A percentile compares a stretch with the other conserved stretches of the same genome.
Conservation (phyloP, 2,113 vertebrate species). For the Elgaria multicarinata region DNA sequence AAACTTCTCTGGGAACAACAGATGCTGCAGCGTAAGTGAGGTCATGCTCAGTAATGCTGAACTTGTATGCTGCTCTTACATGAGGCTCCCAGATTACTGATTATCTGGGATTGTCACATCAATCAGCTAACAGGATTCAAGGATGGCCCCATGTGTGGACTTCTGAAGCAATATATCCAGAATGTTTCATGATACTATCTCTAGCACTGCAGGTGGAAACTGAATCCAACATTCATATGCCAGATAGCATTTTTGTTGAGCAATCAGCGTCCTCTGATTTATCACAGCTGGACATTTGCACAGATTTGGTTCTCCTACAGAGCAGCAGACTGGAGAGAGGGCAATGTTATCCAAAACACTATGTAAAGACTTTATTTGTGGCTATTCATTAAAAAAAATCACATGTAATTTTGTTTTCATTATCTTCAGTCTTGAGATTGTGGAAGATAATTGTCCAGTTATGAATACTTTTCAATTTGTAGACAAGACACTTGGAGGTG, state of each 20-base stretch:
- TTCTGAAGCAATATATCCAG: background rate
- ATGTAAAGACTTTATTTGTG: background rate
- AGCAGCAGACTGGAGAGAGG: background rate
- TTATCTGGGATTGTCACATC: background rate
- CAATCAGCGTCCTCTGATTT: background rate
- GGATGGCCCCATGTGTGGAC: background rate
- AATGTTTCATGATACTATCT: background rate
- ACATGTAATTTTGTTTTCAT: background rate
- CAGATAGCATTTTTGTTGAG: background rate
- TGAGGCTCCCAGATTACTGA: background rate
- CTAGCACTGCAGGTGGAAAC: background rate
- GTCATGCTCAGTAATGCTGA: background rate
- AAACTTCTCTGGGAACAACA: background rate
- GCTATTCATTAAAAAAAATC: background rate
- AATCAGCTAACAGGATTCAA: background rate
- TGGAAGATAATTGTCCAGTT: background rate
- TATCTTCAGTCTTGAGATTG: background rate
- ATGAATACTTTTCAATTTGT: background rate
- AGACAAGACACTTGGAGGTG: background rate
- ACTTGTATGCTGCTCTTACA: background rate
- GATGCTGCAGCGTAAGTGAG: slow-evolving; percentile 14
- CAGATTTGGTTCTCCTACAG: background rate
- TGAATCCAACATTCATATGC: background rate
- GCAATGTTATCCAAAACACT: background rate
- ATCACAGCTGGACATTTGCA: background rate